These are phyloP conservation scores for Sparus aurata DNA, from an alignment of 2,797 vertebrate species.

Conservation along the genomic window DNA sequence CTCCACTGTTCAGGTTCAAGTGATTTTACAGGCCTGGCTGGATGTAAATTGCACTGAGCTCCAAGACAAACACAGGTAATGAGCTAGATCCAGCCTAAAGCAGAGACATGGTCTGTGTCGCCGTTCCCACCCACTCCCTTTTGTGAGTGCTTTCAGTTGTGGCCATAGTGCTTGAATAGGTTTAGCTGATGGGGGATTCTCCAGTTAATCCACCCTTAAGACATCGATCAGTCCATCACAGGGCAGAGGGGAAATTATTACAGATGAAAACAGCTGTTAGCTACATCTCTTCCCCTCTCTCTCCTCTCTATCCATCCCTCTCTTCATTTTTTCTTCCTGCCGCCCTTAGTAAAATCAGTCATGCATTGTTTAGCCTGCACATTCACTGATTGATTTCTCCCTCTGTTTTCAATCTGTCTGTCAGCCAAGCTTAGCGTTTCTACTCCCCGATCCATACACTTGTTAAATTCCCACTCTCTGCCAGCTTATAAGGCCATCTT, in stretches of 20 bases:
- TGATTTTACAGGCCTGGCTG: slow-evolving; percentile 74
- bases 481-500: slow-evolving; percentile 60
- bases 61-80: slow-evolving; percentile 80
- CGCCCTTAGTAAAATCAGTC: slow-evolving; percentile 68
- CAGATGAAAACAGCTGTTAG: slow-evolving; percentile 60
- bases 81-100: slow-evolving; percentile 67
- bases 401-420: slow-evolving; percentile 77
- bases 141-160: slow-evolving; percentile 53
- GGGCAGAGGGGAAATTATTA: slow-evolving; percentile 64
- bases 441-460: slow-evolving; percentile 62
- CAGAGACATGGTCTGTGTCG: slow-evolving; percentile 51
- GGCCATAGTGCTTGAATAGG: slow-evolving; percentile 52
- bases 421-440: slow-evolving; percentile 65
- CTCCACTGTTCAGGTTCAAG: slow-evolving; percentile 63
- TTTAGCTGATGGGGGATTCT: slow-evolving; percentile 56
- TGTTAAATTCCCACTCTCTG: slow-evolving; percentile 65
- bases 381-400: slow-evolving; percentile 76
- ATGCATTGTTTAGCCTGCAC: slow-evolving; percentile 73
- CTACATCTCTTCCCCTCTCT: slow-evolving; percentile 39
- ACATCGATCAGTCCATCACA: slow-evolving; percentile 63
- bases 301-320: slow-evolving; percentile 49
- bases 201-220: slow-evolving; percentile 68
- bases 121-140: slow-evolving; percentile 53
- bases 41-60: slow-evolving; percentile 73
- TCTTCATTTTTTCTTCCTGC: slow-evolving; percentile 50